Evolutionary conservation across 2,797 vertebrate species (phyloP).

Genomic region (Sparidentex hasta): DNA sequence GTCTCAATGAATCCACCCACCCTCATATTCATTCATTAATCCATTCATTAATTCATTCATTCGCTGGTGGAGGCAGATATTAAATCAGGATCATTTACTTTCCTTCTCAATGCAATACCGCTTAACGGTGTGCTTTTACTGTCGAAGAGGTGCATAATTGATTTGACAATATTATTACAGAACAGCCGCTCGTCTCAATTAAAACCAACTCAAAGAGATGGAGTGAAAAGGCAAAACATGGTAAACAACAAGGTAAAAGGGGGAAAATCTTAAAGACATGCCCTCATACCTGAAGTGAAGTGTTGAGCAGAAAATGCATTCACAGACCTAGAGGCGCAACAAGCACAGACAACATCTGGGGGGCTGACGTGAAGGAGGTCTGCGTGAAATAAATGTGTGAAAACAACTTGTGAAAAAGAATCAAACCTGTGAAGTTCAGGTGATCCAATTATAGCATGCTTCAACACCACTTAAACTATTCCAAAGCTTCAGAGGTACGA

Average conservation of each 20-base stretch:
- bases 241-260: not conserved
- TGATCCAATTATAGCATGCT: not conserved
- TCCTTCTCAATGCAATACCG: not conserved
- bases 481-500: not conserved
- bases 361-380: not conserved
- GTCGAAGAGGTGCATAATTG: not conserved
- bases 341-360: not conserved
- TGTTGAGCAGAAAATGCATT: constrained; percentile 13
- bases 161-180: not conserved
- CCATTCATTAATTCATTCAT: not conserved
- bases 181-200: not conserved
- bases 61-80: not conserved
- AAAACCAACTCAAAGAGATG: constrained; percentile 2
- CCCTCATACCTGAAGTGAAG: constrained; percentile 21
- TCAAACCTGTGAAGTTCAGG: constrained; percentile 4
- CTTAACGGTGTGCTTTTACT: not conserved
- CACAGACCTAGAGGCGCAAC: constrained; percentile 10
- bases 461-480: not conserved
- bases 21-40: not conserved
- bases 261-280: constrained; percentile 2
- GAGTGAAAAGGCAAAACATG: not conserved
- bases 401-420: not conserved
- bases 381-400: constrained; percentile 27
- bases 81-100: constrained; percentile 7
- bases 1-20: not conserved